Evolutionary conservation across 1,140 invertebrate species (phyloP).

Genomic region (Drosophila equinoxialis): DNA sequence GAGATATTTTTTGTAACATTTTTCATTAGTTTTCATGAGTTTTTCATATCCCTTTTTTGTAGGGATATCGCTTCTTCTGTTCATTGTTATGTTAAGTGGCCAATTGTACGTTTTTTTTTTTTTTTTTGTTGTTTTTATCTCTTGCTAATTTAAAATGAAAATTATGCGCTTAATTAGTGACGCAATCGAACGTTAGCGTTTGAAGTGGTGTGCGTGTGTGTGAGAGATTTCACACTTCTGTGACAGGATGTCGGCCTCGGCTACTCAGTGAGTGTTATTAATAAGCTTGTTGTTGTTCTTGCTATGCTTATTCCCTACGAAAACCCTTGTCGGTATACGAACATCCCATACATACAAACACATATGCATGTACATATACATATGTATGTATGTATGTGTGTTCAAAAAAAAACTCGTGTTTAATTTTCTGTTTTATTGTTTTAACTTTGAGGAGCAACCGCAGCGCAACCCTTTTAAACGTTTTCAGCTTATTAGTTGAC

Average conservation of each 20-base stretch:
- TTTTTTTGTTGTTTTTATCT: slow-evolving; percentile 4
- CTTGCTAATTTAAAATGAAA: slow-evolving; percentile 53
- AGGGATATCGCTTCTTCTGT: slow-evolving; percentile 9
- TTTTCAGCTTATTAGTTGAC: slow-evolving; percentile 61
- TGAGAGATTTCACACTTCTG: slow-evolving; percentile 67
- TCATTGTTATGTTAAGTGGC: slow-evolving; percentile 42
- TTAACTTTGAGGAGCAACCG: slow-evolving; percentile 63
- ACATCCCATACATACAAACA: not conserved
- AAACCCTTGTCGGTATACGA: slow-evolving; percentile 8
- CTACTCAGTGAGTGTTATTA: slow-evolving; percentile 53
- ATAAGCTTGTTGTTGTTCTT: slow-evolving; percentile 55
- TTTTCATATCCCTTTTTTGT: too few relatives aligned
- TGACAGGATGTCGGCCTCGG: slow-evolving; percentile 41
- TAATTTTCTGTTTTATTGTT: slow-evolving; percentile 74
- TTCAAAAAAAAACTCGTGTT: slow-evolving; percentile 36
- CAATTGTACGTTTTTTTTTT: slow-evolving; percentile 14
- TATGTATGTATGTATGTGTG: not conserved
- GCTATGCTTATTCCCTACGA: not conserved
- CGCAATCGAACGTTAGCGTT: slow-evolving; percentile 20
- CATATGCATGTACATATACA: too few relatives aligned
- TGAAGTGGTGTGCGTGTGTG: slow-evolving; percentile 4
- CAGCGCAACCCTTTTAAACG: slow-evolving; percentile 32
- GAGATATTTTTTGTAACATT: too few relatives aligned
- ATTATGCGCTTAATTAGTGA: slow-evolving; percentile 73
- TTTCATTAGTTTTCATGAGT: too few relatives aligned